These are phyloP conservation scores for Oreochromis tanganicae DNA, from an alignment of 2,113 vertebrate species.

Conservation along the genomic window DNA sequence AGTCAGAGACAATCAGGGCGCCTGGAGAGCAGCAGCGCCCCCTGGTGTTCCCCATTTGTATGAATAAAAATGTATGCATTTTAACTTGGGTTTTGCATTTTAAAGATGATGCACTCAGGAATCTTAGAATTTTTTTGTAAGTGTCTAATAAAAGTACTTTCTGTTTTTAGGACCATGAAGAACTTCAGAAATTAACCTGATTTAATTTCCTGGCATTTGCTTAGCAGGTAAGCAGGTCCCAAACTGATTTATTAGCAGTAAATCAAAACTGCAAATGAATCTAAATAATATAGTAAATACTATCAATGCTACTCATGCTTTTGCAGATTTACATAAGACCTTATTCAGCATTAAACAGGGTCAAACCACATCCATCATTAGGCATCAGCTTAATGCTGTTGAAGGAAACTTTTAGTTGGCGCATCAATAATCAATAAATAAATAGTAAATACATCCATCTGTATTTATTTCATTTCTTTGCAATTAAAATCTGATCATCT, in stretches of 20 bases:
- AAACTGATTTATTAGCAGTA: background rate
- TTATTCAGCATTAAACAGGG: background rate
- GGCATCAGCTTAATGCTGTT: background rate
- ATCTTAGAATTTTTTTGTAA: background rate
- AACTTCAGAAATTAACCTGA: background rate
- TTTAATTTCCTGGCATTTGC: background rate
- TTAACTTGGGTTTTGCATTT: background rate
- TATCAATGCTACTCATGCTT: background rate
- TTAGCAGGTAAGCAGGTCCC: background rate
- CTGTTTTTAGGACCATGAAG: background rate
- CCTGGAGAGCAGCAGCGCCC: background rate
- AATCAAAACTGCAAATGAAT: background rate
- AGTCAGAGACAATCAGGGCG: background rate
- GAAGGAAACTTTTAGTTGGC: background rate
- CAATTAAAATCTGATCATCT: background rate
- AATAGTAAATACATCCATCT: background rate
- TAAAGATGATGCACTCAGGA: background rate
- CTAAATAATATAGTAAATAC: background rate
- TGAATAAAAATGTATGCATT: background rate
- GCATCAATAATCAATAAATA: background rate
- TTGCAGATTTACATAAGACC: background rate
- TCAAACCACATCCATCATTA: background rate
- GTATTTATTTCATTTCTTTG: background rate
- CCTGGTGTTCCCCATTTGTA: background rate
- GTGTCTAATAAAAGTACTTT: background rate